These are phyloP conservation scores for Eurystomus glaucurus DNA, from an alignment of 2,797 vertebrate genomes.

Conservation along the genomic window DNA sequence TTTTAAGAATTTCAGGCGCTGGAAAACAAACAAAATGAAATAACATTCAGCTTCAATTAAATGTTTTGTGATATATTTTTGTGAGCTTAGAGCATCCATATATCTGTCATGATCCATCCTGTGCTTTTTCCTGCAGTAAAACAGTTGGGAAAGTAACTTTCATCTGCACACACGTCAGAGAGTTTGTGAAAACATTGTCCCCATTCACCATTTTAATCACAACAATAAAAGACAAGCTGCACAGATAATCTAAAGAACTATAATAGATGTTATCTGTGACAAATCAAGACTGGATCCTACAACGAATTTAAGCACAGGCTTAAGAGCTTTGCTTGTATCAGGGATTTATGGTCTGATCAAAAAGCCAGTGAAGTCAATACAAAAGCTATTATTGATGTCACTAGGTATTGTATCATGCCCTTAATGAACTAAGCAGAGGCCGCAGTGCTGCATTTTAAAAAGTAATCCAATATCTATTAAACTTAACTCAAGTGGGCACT, in stretches of 20 bases:
- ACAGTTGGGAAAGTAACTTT: conserved; percentile 18
- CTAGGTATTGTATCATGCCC: conserved; percentile 17
- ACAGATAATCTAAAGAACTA: neutral
- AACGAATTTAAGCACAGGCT: conserved; percentile 34
- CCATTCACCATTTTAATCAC: conserved; percentile 41
- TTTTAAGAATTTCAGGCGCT: neutral
- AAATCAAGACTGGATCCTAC: neutral
- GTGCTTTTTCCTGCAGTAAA: neutral
- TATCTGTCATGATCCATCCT: neutral
- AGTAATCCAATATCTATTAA: neutral
- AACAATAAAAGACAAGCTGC: neutral
- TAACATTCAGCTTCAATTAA: conserved; percentile 20
- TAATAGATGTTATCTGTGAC: neutral
- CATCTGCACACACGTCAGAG: neutral
- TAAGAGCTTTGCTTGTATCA: neutral
- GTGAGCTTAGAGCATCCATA: neutral
- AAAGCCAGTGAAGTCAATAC: conserved; percentile 47
- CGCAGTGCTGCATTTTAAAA: neutral
- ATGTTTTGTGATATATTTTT: conserved; percentile 29
- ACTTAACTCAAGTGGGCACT: neutral
- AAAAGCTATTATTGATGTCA: conserved; percentile 52
- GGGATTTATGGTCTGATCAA: conserved; percentile 25
- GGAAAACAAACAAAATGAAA: conserved; percentile 21
- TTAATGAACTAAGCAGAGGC: conserved; percentile 58
- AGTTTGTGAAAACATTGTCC: conserved; percentile 17